These are phyloP conservation scores for Corythoichthys intestinalis DNA, from an alignment of 2,113 vertebrate species.

Conservation along the genomic window DNA sequence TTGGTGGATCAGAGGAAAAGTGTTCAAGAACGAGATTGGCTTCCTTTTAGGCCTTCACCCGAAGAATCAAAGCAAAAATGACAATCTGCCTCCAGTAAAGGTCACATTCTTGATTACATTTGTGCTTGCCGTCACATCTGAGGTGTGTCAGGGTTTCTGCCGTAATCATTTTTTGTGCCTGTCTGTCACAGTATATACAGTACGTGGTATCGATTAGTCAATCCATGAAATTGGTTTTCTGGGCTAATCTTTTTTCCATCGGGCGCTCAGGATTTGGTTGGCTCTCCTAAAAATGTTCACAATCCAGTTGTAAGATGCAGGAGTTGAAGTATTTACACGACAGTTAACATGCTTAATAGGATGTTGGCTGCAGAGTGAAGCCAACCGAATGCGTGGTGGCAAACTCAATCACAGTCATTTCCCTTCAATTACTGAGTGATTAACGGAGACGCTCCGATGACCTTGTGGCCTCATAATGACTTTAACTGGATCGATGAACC, in stretches of 20 bases:
- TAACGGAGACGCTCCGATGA: constrained; percentile 54
- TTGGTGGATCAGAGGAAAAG: constrained; percentile 2
- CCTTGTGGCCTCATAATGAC: constrained; percentile 56
- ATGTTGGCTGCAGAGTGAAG: constrained; percentile 24
- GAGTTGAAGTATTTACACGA: constrained; percentile 16
- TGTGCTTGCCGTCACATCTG: not conserved
- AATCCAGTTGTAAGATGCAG: not conserved
- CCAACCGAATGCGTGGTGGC: constrained; percentile 18
- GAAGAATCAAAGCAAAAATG: constrained; percentile 39
- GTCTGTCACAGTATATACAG: too few relatives aligned
- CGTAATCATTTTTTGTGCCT: too few relatives aligned
- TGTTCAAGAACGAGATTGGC: not conserved
- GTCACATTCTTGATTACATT: constrained; percentile 44
- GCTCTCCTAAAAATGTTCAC: too few relatives aligned
- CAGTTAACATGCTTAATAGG: constrained; percentile 37
- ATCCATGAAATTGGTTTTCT: too few relatives aligned
- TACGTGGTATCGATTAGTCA: too few relatives aligned
- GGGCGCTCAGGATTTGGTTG: too few relatives aligned
- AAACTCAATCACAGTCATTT: constrained; percentile 62
- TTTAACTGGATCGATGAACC: constrained; percentile 57
- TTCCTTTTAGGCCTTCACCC: constrained; percentile 19
- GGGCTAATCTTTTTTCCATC: too few relatives aligned
- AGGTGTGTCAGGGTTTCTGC: not conserved
- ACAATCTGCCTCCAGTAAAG: constrained; percentile 58
- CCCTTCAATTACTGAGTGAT: constrained; percentile 67